Evolutionary conservation across 2,888 invertebrate genomes (phyloP).

Genomic region (Bhutanitis thaidina): DNA sequence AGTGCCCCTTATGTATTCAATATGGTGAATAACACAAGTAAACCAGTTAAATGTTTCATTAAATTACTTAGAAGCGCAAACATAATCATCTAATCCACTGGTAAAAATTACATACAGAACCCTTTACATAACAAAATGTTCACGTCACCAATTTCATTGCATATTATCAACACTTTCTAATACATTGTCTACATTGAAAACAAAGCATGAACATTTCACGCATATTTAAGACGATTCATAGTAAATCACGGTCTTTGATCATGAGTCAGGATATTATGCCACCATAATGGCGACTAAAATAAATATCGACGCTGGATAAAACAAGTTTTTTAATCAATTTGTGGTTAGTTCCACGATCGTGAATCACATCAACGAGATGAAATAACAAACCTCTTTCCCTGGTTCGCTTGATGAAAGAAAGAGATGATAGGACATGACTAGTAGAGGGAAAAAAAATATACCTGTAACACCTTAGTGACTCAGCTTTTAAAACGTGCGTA

Average conservation of each 20-base stretch:
- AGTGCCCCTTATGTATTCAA: too few relatives aligned
- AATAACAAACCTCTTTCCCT: conserved; percentile 30
- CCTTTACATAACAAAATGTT: not conserved
- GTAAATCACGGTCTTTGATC: conserved; percentile 36
- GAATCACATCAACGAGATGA: conserved; percentile 45
- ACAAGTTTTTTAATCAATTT: conserved; percentile 50
- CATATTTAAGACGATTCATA: conserved; percentile 37
- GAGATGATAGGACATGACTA: conserved; percentile 29
- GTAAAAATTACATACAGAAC: conserved; percentile 1
- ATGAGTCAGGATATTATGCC: conserved; percentile 40
- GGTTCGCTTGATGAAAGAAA: conserved; percentile 27
- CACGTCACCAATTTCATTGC: conserved; percentile 2
- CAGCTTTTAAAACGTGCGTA: conserved; percentile 28
- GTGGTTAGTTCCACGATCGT: conserved; percentile 49
- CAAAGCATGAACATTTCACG: conserved; percentile 34
- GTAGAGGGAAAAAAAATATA: conserved; percentile 25
- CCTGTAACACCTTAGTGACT: conserved; percentile 33
- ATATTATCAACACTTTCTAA: conserved; percentile 31
- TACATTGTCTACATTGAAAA: conserved; percentile 33
- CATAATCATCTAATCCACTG: too few relatives aligned
- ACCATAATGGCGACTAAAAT: conserved; percentile 28
- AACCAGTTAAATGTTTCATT: too few relatives aligned
- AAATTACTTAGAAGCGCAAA: too few relatives aligned
- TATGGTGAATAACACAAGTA: too few relatives aligned
- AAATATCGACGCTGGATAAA: conserved; percentile 44